Percentiles rank a stretch among this genome's conserved stretches.
These are phyloP conservation scores for Psilopogon haemacephalus DNA, from an alignment of 2,113 vertebrate species.

Conservation along the genomic window DNA sequence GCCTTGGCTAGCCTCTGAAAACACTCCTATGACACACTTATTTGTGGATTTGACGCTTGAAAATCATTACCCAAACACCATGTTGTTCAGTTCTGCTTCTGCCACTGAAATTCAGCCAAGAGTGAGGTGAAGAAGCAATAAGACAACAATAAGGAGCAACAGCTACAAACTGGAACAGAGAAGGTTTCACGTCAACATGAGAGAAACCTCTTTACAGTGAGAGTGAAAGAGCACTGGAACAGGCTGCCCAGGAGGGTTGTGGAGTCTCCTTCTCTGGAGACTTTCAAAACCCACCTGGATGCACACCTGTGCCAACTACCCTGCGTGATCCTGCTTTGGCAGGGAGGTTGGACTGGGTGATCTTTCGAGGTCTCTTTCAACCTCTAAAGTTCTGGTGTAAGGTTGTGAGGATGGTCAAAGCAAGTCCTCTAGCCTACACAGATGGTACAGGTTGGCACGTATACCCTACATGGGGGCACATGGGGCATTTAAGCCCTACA, in stretches of 20 bases:
- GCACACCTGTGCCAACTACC: no score
- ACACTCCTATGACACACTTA: not conserved
- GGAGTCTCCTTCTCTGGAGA: no score
- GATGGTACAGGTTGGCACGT: accelerated
- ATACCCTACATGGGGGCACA: accelerated
- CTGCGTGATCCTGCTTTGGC: no score
- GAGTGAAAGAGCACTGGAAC: no score
- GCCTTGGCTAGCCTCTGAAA: not conserved
- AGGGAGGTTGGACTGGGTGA: no score
- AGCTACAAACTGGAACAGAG: no score
- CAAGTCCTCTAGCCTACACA: not conserved
- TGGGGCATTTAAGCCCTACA: not conserved
- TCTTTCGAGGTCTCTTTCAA: no score
- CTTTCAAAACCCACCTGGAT: no score
- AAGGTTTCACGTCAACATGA: no score
- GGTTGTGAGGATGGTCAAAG: not conserved
- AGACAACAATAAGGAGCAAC: no score
- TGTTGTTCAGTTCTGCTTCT: not conserved
- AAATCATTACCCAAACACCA: not conserved
- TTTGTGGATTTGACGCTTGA: accelerated
- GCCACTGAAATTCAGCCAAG: not conserved
- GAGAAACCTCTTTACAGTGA: no score
- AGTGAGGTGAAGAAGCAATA: not conserved
- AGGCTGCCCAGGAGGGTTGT: no score
- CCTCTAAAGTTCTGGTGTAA: not conserved